Percentiles rank a stretch among this genome's conserved stretches.
Conservation (phyloP, 2,888 invertebrate species). For the Galerucella nymphaeae region DNA sequence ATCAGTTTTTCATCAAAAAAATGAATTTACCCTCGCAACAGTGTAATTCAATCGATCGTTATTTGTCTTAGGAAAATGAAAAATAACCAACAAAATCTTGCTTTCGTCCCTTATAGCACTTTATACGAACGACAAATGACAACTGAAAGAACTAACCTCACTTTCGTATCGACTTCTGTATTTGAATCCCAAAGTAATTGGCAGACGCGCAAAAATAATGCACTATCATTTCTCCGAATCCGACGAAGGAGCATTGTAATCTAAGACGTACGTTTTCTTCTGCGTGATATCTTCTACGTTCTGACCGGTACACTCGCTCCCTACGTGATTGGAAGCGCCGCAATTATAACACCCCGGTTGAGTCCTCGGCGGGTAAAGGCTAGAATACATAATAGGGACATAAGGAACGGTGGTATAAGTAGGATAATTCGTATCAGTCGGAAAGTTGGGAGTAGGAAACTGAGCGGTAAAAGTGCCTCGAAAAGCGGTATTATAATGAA, state of each 20-base stretch:
- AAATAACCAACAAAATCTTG: too few relatives aligned
- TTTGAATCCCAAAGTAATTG: not conserved
- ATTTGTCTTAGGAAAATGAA: too few relatives aligned
- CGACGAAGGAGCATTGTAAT: slow-evolving; percentile 65
- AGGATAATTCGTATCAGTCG: slow-evolving; percentile 48
- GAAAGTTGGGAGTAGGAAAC: slow-evolving; percentile 55
- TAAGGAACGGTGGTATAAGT: slow-evolving; percentile 57
- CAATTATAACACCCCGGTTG: slow-evolving; percentile 89
- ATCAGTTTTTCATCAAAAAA: too few relatives aligned
- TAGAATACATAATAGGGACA: slow-evolving; percentile 62
- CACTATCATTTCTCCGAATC: slow-evolving; percentile 47
- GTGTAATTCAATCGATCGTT: too few relatives aligned
- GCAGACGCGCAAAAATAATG: slow-evolving; percentile 14
- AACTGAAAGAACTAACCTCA: too few relatives aligned
- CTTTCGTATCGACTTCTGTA: not conserved
- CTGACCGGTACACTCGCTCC: slow-evolving; percentile 88
- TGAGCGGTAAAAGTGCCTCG: slow-evolving; percentile 61
- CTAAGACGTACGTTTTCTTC: slow-evolving; percentile 76
- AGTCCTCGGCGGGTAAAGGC: slow-evolving; percentile 67
- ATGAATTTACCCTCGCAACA: too few relatives aligned
- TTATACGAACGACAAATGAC: too few relatives aligned
- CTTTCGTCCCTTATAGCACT: not conserved
- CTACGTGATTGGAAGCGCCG: slow-evolving; percentile 85
- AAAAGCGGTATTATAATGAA: slow-evolving; percentile 56
- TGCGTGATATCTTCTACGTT: slow-evolving; percentile 93